Evolutionary conservation across 2,888 invertebrate species (phyloP), one percentile per base, ranked within the genome.

Genomic region (Himalopsyche kuldschensis): DNA sequence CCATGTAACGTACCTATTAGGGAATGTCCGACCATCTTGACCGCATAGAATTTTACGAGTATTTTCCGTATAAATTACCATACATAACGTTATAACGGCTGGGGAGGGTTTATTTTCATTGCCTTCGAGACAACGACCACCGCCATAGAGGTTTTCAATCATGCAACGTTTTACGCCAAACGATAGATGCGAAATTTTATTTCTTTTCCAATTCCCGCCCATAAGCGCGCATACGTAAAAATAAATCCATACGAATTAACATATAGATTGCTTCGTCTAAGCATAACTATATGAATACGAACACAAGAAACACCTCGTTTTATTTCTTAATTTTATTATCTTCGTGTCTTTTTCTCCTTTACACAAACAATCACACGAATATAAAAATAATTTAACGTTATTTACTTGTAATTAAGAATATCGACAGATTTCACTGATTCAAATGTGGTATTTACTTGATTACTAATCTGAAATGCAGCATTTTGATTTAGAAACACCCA

Each of bases 11-110:
- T 79, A 46, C 76, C 82, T 80, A 83, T 83, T 83, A 80, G 75
- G 82, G 32, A 80, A 83, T 76, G 79, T 79, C 82, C 35, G 83
- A 83, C 85, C 84, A 85, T 85, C 85, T 85, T 85, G 85, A 85
- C 85, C 85, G 85, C 85, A 82, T 85, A 82, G 84, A 85, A 84
- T 85, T 85, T 85, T 85, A 85, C 85, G 85, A 85, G 85, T 82
- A 75, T 81, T 85, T 83, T 76, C 85, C 82, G 85, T 84, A 85
- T 85, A 85, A 80, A 85, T 85, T 85, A 82, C 85, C 85, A 85
- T 85, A 85, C 69, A 78, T 84, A 82, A 81, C 75, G 84, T 77
- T 78, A 84, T 79, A 82, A 83, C 83, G 76, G 83, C 75, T 47
- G 75, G 77, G 79, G 75, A 41, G 83, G 79, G 78, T 75, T 85